Percentiles rank a stretch among this genome's conserved stretches.
phyloP scores from a whole-genome alignment of 2,888 invertebrate genomes.

The Brenthis daphne region DNA sequence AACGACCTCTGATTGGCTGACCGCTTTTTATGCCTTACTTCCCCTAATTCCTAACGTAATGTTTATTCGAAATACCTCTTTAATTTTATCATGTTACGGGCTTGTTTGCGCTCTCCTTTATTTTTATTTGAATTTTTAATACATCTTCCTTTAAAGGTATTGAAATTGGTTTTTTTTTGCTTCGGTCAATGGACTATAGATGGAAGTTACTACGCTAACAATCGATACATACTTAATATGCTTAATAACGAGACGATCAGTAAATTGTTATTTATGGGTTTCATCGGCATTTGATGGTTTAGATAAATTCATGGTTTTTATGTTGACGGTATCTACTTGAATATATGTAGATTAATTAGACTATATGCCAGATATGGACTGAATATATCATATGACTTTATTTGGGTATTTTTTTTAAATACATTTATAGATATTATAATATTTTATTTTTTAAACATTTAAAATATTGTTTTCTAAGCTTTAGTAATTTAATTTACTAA shows the following conservation, averaged over 20 bases:
- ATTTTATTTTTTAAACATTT: too few relatives aligned
- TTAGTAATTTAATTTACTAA: too few relatives aligned
- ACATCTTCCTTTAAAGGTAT: slow-evolving; percentile 69
- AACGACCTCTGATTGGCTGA: slow-evolving; percentile 70
- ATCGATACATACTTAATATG: not conserved
- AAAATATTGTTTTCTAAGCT: too few relatives aligned
- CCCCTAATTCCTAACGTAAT: slow-evolving; percentile 80
- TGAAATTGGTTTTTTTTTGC: slow-evolving; percentile 50
- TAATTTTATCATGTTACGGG: slow-evolving; percentile 71
- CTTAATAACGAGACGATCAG: too few relatives aligned
- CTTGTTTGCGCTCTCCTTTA: slow-evolving; percentile 57
- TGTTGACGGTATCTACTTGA: slow-evolving; percentile 5
- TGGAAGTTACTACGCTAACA: not conserved
- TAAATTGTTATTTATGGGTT: slow-evolving; percentile 8
- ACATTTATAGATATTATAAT: too few relatives aligned
- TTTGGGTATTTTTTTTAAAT: not conserved
- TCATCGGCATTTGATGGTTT: slow-evolving; percentile 14
- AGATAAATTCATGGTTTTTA: slow-evolving; percentile 11
- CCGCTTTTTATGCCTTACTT: slow-evolving; percentile 80
- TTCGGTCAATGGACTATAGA: slow-evolving; percentile 50
- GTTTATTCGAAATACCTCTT: slow-evolving; percentile 76
- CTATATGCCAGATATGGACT: slow-evolving; percentile 3
- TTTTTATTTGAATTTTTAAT: slow-evolving; percentile 72
- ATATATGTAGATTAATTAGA: not conserved
- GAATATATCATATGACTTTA: not conserved